Percentiles rank a stretch among this genome's conserved stretches.
Conservation (phyloP, 2,797 vertebrate genomes). For the Nyctalus aviator region DNA sequence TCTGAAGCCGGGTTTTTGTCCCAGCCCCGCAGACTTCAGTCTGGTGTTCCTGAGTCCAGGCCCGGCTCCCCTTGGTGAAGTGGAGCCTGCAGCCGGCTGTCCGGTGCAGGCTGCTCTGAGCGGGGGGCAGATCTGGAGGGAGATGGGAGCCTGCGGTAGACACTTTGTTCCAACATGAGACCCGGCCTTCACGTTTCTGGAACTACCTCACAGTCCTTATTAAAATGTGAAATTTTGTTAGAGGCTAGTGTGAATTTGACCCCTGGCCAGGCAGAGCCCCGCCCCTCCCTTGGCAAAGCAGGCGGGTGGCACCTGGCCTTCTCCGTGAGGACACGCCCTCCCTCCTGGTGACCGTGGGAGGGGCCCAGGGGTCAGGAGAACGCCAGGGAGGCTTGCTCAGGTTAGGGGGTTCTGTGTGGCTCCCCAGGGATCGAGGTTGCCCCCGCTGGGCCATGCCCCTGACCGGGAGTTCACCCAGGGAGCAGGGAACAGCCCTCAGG, state of each 20-base stretch:
- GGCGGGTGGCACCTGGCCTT: not conserved
- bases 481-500: not conserved
- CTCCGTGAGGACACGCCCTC: not conserved
- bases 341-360: not conserved
- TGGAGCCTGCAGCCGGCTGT: no score
- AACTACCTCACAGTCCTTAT: not conserved
- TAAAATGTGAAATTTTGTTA: not conserved
- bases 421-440: not conserved
- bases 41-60: not conserved
- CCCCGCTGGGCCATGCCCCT: not conserved
- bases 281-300: fast-evolving
- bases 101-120: not conserved
- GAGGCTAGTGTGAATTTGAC: not conserved
- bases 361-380: not conserved
- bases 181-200: not conserved
- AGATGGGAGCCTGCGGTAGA: not conserved
- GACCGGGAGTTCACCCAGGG: not conserved
- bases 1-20: not conserved
- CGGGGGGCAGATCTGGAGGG: not conserved
- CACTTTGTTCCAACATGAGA: not conserved
- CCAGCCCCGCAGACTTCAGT: fast-evolving
- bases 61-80: not conserved
- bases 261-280: not conserved
- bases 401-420: not conserved
- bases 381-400: not conserved